Conservation (phyloP, 2,888 invertebrate genomes). For the Syrphus vitripennis region DNA sequence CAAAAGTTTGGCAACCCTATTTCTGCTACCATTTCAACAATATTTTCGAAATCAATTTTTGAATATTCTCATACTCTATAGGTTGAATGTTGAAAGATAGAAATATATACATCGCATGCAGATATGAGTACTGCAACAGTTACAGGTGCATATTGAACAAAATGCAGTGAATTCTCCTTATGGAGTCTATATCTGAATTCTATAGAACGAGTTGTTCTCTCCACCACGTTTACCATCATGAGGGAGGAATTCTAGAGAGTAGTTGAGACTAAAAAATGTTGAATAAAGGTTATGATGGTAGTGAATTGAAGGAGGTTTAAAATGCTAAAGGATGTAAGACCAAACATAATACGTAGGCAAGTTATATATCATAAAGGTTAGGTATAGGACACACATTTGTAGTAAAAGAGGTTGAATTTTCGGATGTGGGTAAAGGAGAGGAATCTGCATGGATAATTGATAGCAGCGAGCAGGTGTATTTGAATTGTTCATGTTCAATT, state of each 20-base stretch:
- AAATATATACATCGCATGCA: conserved; percentile 21
- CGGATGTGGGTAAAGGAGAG: neutral
- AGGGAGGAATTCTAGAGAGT: neutral
- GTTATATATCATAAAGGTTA: neutral
- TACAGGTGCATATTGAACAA: conserved; percentile 47
- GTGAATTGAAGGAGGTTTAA: neutral
- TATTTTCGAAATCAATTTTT: conserved; percentile 43
- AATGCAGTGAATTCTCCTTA: neutral
- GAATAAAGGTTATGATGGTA: neutral
- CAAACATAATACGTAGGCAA: neutral
- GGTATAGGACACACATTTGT: conserved; percentile 11
- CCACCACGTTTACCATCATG: neutral
- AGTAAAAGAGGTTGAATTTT: neutral
- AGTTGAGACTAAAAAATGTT: neutral
- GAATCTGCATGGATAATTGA: neutral
- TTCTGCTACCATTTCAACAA: neutral
- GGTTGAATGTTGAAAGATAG: neutral
- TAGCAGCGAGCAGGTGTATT: neutral
- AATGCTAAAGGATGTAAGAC: neutral
- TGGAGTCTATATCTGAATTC: conserved; percentile 1
- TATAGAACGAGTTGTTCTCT: neutral
- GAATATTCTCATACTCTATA: conserved; percentile 6
- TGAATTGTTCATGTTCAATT: neutral
- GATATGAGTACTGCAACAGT: conserved; percentile 45
- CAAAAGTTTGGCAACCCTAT: neutral